Evolutionary conservation across 2,888 invertebrate genomes (phyloP).

Genomic region (Trilocha varians): DNA sequence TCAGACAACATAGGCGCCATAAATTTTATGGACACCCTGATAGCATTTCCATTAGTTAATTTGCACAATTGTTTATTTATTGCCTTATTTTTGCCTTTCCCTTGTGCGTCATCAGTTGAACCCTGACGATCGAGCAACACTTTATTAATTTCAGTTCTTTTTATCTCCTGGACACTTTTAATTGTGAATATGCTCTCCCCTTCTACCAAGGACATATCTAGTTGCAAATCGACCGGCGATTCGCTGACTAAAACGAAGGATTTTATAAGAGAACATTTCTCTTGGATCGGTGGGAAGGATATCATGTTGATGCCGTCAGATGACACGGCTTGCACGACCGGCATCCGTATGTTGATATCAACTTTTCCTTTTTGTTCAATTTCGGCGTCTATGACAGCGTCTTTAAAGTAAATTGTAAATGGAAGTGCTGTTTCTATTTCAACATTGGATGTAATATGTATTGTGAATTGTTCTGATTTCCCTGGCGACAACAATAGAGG

Average conservation of each 20-base stretch:
- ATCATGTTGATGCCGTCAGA: constrained; percentile 51
- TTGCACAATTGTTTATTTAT: constrained; percentile 50
- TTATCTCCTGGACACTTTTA: constrained; percentile 52
- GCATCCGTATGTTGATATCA: constrained; percentile 45
- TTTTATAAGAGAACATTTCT: constrained; percentile 32
- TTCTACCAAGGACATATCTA: constrained; percentile 42
- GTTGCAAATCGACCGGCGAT: constrained; percentile 46
- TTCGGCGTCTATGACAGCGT: constrained; percentile 44
- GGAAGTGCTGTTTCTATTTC: constrained; percentile 37
- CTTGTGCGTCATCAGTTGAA: constrained; percentile 27
- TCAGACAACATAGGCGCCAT: constrained; percentile 44
- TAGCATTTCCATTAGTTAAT: constrained; percentile 49
- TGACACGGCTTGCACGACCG: constrained; percentile 51
- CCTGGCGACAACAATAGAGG: constrained; percentile 50
- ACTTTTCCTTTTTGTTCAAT: constrained; percentile 37
- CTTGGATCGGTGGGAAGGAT: constrained; percentile 40
- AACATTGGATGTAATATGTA: constrained; percentile 43
- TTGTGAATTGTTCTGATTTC: constrained; percentile 42
- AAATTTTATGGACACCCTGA: constrained; percentile 46
- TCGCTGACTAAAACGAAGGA: constrained; percentile 54
- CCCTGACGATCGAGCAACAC: constrained; percentile 40
- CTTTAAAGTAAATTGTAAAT: constrained; percentile 43
- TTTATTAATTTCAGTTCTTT: constrained; percentile 49
- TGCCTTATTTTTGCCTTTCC: constrained; percentile 34
- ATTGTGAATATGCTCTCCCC: constrained; percentile 45